Percentiles rank a stretch among this genome's conserved stretches.
phyloP scores from a whole-genome alignment of 2,888 invertebrate species.

The Ichneumon xanthorius region DNA sequence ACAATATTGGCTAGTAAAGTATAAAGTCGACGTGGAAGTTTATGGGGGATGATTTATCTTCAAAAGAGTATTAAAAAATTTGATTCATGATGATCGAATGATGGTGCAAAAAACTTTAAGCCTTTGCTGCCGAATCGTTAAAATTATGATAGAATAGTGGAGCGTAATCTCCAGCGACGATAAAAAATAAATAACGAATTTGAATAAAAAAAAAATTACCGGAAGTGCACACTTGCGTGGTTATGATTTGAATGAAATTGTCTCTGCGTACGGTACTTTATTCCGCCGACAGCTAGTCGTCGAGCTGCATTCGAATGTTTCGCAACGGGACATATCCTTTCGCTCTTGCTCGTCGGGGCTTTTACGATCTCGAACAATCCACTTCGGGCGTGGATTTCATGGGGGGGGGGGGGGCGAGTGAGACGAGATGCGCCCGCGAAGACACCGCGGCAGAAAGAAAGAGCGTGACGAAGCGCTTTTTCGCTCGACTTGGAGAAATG shows the following conservation, averaged over 20 bases:
- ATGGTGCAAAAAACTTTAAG: not conserved
- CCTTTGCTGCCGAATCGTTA: not conserved
- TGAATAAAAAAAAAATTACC: not conserved
- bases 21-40: not conserved
- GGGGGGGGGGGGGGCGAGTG: not conserved
- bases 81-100: not conserved
- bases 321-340: slow-evolving; percentile 49
- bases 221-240: not conserved
- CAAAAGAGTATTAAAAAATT: not conserved
- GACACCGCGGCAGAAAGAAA: slow-evolving; percentile 23
- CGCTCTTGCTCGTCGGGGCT: slow-evolving; percentile 23
- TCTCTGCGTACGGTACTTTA: slow-evolving; percentile 1
- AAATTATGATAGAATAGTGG: not conserved
- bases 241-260: not conserved
- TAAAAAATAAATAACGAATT: not conserved
- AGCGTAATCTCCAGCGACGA: not conserved
- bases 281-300: slow-evolving; percentile 13
- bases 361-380: slow-evolving; percentile 52
- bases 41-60: not conserved
- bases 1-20: not conserved
- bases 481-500: not conserved
- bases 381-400: slow-evolving; percentile 16
- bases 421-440: slow-evolving; percentile 19
- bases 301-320: slow-evolving; percentile 30
- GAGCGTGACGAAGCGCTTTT: slow-evolving; percentile 45